Base-by-base conservation (phyloP, 2,797 vertebrate species). In the Mus caroli region DNA sequence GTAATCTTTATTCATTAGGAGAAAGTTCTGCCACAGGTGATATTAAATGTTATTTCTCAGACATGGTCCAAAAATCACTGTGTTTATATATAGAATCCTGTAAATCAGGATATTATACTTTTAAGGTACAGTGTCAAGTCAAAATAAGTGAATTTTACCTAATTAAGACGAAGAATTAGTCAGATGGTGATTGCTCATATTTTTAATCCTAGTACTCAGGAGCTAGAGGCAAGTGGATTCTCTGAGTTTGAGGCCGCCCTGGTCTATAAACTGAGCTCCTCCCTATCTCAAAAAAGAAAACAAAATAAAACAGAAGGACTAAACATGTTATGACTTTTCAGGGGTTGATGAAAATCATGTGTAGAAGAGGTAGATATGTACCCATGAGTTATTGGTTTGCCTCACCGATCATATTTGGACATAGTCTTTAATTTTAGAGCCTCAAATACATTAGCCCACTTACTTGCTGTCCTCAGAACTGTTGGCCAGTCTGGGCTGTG, bases 11-110 rank as follows among this genome's bases (percentile, higher is more conserved):
- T 64, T 31, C 62, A 64, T 64, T 31, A 31, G 62, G 28, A 64
- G 28, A 64, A 64, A 28, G 62, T 64, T 64, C 62, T 10, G 28
- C 62, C 28, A 31, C 28, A 31, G 28, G 1, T 31, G 64, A 14
- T 46, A 80, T 93, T 91, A 82, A 78, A 19, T 80, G 46, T 28
- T 93, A 67, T 94, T 97, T 96, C 26, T 84, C 84, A 43, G 22
- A 40, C 69, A 1, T 80, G 28, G 73, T 90, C 37, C 64, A 77
- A 62, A 62, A 82, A 31, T 94, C 24, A 80, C 2, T 67, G 26
- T 82, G 37, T 92, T 82, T 94, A 17, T 83, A 40, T 24, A 15
- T 62, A 58, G n/a, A 84, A 0, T 69, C 37, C 86, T 95, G 91
- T 92, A 88, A 92, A 91, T 80, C 7, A 87, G 20, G 54, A 56